phyloP scores from a whole-genome alignment of 1,140 invertebrate species.

The Drosophila parvula region DNA sequence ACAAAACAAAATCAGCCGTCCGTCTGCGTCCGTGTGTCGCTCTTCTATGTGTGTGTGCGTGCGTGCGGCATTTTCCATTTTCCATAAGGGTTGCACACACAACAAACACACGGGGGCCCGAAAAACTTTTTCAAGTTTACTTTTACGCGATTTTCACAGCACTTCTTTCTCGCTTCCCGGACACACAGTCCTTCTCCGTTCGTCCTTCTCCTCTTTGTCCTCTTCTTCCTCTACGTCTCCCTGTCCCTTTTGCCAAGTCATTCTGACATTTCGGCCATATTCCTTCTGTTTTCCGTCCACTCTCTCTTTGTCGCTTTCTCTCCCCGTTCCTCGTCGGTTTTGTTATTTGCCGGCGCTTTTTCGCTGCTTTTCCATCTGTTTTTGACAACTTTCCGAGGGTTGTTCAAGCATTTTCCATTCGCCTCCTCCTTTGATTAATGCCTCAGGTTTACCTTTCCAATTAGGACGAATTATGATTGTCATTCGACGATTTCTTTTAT shows the following conservation, averaged over 20 bases:
- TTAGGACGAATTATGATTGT: conserved; percentile 47
- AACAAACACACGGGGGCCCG: conserved; percentile 15
- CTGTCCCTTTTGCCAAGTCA: conserved; percentile 10
- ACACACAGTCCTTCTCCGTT: conserved; percentile 12
- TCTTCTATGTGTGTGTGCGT: conserved; percentile 25
- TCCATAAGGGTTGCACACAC: conserved; percentile 45
- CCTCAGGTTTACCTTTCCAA: conserved; percentile 26
- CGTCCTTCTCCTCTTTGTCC: conserved; percentile 12
- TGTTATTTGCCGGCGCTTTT: conserved; percentile 71
- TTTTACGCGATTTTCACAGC: conserved; percentile 66
- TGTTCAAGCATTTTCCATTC: conserved; percentile 51
- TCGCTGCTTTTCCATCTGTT: conserved; percentile 37
- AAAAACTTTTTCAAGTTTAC: conserved; percentile 75
- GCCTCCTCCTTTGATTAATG: conserved; percentile 51
- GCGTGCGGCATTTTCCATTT: conserved; percentile 47
- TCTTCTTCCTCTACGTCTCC: conserved; percentile 17
- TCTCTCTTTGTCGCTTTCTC: conserved; percentile 14
- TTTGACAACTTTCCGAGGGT: conserved; percentile 68
- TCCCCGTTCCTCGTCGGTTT: conserved; percentile 20
- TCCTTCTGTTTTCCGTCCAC: conserved; percentile 23
- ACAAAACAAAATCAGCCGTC: conserved; percentile 72
- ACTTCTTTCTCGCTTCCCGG: conserved; percentile 36
- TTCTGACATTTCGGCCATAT: conserved; percentile 67
- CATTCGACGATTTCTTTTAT: conserved; percentile 16
- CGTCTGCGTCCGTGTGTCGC: conserved; percentile 26